phyloP scores from a whole-genome alignment of 2,888 invertebrate genomes.

The Heliconius sara region DNA sequence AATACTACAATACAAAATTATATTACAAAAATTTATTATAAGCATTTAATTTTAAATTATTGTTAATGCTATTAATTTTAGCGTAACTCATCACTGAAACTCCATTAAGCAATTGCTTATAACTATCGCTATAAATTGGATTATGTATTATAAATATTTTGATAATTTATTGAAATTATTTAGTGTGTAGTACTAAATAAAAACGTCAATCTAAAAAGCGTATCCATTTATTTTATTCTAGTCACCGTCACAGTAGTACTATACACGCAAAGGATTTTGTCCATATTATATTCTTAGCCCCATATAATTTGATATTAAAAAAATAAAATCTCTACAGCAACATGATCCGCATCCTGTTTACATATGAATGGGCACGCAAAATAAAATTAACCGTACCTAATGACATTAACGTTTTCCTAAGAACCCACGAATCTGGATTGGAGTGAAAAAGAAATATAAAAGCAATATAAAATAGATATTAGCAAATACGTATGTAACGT shows the following conservation, averaged over 20 bases:
- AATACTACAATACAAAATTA: too few species aligned
- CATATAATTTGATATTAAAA: conserved; percentile 23
- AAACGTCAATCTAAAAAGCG: not conserved
- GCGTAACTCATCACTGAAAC: too few species aligned
- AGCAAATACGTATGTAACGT: too few species aligned
- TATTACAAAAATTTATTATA: too few species aligned
- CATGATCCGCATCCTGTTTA: conserved; percentile 11
- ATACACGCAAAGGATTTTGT: not conserved
- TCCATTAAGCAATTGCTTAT: too few species aligned
- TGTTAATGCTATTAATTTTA: too few species aligned
- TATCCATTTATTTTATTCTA: not conserved
- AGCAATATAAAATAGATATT: too few species aligned
- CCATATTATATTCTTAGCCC: not conserved
- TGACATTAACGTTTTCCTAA: conserved; percentile 17
- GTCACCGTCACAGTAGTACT: not conserved
- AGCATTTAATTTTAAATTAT: too few species aligned
- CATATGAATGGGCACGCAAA: conserved; percentile 16
- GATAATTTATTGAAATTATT: too few species aligned
- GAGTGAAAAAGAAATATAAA: not conserved
- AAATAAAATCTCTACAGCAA: conserved; percentile 9
- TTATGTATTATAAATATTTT: too few species aligned
- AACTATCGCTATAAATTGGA: too few species aligned
- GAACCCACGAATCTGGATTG: not conserved
- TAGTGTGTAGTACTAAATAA: too few species aligned
- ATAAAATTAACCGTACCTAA: conserved; percentile 9